Percentiles rank a stretch among this genome's conserved stretches.
Conservation (phyloP, 2,888 invertebrate species). For the Cistogaster globosa region DNA sequence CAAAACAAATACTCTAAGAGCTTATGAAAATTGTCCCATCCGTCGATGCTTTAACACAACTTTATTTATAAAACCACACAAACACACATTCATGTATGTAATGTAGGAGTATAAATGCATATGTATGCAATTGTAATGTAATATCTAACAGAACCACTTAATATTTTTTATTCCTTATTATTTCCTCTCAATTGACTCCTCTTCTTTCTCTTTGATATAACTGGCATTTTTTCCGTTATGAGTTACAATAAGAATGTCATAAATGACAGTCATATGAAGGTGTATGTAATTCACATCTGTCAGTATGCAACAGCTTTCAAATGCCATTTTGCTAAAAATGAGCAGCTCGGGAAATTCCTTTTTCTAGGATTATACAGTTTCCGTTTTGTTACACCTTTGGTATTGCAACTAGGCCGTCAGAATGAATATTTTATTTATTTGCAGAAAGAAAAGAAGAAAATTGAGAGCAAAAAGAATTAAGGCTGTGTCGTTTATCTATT, state of each 20-base stretch:
- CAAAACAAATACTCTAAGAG: conserved; percentile 42
- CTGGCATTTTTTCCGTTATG: neutral
- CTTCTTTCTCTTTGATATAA: neutral
- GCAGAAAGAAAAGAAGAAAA: conserved; percentile 26
- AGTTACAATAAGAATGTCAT: conserved; percentile 54
- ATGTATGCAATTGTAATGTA: conserved; percentile 47
- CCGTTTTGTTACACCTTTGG: conserved; percentile 66
- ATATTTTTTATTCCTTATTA: conserved; percentile 1
- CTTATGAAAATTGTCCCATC: conserved; percentile 63
- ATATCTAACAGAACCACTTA: conserved; percentile 58
- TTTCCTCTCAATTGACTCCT: conserved; percentile 50
- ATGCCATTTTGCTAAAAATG: conserved; percentile 60
- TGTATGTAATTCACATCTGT: neutral
- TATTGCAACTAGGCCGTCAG: conserved; percentile 39
- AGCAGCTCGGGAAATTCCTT: conserved; percentile 73
- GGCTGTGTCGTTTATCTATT: conserved; percentile 54
- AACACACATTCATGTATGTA: neutral
- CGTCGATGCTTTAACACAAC: conserved; percentile 48
- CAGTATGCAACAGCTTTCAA: conserved; percentile 13
- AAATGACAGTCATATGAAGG: conserved; percentile 37
- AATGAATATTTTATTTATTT: conserved; percentile 56
- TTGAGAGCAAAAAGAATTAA: conserved; percentile 32
- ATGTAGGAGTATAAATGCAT: conserved; percentile 15
- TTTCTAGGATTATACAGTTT: conserved; percentile 73
- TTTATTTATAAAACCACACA: neutral